Evolutionary conservation across 2,797 vertebrate genomes (phyloP).

Genomic region (Macropodus opercularis): DNA sequence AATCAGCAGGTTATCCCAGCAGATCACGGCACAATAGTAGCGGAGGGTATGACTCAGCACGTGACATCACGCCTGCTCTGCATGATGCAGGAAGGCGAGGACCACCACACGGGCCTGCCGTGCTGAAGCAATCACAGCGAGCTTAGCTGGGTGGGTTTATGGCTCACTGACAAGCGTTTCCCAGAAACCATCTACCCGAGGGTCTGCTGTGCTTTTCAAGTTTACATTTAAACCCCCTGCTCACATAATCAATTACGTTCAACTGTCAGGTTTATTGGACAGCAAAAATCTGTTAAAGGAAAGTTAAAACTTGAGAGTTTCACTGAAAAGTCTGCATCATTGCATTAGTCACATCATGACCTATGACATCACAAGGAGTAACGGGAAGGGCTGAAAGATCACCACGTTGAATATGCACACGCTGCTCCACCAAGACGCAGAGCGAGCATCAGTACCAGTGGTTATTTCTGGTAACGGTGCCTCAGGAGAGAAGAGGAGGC

Average conservation of each 20-base stretch:
- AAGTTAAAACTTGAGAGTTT: constrained; percentile 32
- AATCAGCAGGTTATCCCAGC: constrained; percentile 42
- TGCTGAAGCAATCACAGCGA: constrained; percentile 65
- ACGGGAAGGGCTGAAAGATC: constrained; percentile 25
- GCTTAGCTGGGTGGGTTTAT: constrained; percentile 47
- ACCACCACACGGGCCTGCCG: constrained; percentile 61
- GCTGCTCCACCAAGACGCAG: constrained; percentile 31
- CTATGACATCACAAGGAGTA: constrained; percentile 55
- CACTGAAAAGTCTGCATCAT: constrained; percentile 18
- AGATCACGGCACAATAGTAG: constrained; percentile 27
- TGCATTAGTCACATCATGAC: constrained; percentile 52
- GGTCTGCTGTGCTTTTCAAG: constrained; percentile 61
- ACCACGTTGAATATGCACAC: constrained; percentile 27
- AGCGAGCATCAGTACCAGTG: background rate
- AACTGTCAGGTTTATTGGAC: constrained; percentile 55
- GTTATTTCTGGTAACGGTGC: background rate
- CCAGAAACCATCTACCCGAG: constrained; percentile 57
- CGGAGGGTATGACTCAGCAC: constrained; percentile 60
- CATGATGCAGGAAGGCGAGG: constrained; percentile 62
- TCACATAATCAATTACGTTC: constrained; percentile 53
- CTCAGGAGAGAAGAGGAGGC: background rate
- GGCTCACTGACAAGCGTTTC: constrained; percentile 64
- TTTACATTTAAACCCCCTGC: constrained; percentile 41
- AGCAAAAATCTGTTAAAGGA: constrained; percentile 48
- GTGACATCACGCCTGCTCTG: constrained; percentile 59